Percentiles rank a stretch among this genome's conserved stretches.
Evolutionary conservation across 1,140 invertebrate species (phyloP).

Genomic region (Acyrthosiphon pisum): DNA sequence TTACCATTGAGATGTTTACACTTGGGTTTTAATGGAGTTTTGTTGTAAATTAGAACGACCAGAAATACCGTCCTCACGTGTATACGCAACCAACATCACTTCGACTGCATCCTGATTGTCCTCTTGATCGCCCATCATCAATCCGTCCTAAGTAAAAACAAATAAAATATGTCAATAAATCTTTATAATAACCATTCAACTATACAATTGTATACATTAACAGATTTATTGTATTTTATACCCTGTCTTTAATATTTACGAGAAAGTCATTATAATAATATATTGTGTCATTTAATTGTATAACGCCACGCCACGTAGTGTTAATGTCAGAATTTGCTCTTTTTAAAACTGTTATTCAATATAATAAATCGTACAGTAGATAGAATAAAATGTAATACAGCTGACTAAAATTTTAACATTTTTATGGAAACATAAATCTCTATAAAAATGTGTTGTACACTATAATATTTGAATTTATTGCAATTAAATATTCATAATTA

Average conservation of each 20-base stretch:
- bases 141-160: slow-evolving; percentile 32
- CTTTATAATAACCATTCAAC: neutral
- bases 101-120: slow-evolving; percentile 52
- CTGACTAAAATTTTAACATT: neutral
- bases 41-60: slow-evolving; percentile 35
- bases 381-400: neutral
- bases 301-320: rapidly evolving
- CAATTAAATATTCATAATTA: neutral
- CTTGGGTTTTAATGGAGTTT: slow-evolving; percentile 41
- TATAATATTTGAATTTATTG: neutral
- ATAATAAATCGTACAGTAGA: neutral
- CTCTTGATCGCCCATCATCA: slow-evolving; percentile 52
- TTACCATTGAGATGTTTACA: slow-evolving; percentile 41
- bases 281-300: neutral
- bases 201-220: neutral
- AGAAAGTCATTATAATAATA: neutral
- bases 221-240: neutral
- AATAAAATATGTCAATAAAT: neutral
- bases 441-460: too few species aligned
- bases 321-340: neutral
- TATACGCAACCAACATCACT: slow-evolving; percentile 48
- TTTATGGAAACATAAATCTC: too few species aligned
- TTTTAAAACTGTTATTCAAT: neutral
- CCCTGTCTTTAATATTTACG: neutral
- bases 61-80: slow-evolving; percentile 34